Conservation (phyloP, 2,113 vertebrate genomes). For the Morone chrysops region DNA sequence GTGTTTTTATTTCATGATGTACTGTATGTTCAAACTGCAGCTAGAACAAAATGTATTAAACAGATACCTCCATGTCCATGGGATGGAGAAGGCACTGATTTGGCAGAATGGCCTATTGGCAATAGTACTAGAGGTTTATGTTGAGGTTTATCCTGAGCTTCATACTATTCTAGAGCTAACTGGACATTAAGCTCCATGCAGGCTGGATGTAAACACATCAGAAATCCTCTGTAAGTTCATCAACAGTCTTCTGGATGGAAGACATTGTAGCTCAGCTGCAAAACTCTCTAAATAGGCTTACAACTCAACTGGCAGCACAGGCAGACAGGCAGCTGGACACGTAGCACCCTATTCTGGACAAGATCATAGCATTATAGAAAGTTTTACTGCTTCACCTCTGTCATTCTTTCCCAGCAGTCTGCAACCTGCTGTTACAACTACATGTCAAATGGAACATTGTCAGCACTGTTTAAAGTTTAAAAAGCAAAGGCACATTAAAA, state of each 20-base stretch:
- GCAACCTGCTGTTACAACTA: not conserved
- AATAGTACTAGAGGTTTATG: not conserved
- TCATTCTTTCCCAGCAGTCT: not conserved
- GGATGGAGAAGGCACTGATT: no score
- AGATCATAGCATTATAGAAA: not conserved
- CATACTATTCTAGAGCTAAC: not conserved
- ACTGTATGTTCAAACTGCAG: no score
- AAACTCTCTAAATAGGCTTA: not conserved
- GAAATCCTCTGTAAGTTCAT: constrained; percentile 8
- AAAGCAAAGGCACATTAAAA: not conserved
- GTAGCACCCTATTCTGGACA: constrained; percentile 40
- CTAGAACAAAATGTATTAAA: no score
- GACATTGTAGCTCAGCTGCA: not conserved
- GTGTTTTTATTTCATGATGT: no score
- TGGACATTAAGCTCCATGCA: not conserved
- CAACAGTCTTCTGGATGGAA: not conserved
- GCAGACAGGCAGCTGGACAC: not conserved
- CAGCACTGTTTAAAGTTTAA: not conserved
- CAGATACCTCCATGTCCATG: no score
- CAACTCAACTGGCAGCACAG: not conserved
- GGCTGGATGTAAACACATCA: not conserved
- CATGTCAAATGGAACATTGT: not conserved
- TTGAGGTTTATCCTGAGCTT: not conserved
- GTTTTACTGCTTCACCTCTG: not conserved
- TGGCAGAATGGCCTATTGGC: not conserved